Base-by-base conservation (phyloP, 2,113 vertebrate genomes). In the Ploceus nigricollis region DNA sequence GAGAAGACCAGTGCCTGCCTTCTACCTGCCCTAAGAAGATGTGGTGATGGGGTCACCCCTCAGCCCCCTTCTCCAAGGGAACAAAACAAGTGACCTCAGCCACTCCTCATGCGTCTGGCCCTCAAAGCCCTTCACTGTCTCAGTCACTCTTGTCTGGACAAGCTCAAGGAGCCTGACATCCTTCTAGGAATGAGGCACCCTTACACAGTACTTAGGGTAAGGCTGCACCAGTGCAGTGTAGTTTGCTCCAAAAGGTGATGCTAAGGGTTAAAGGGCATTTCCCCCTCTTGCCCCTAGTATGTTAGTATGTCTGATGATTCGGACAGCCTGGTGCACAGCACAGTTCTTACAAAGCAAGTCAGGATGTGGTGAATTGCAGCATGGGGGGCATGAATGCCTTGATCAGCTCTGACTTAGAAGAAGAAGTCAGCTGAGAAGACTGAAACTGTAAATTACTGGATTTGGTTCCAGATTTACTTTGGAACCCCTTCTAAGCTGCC, bases 241-340 rank as follows among this genome's bases (percentile, higher is more conserved):
- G 12, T 39, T 65, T 53, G 16, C 40, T 65, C 37, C 40, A 72
- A 50, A 76, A 71, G 11, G 6, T 1, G 8, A 35, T 37, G 28
- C 5, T 78, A 57, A 50, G 40, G 5, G 15, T 6, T 53, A 53
- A 70, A 53, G 17, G 7, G 6, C 7, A 31, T 45, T 81, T 66
- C 11, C 16, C 1, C 1, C 3, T 27, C 24, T 21, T 57, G 9
- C 1, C 6, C 4, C 3, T 9, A 19, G 35, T 40, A 10, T 22
- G 17, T 31, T 33, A 84, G 8, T 4, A 44, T 11, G 3, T 48
- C 25, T 58, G 28, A 76, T 42, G 33, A 63, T 66, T 37, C 50
- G 17, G 22, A 35, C 33, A 39, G 50, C 7, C 71, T 4, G 0
- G 5, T 28, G 10, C 28, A 56, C 31, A n/a, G 19, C 13, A 61